Evolutionary conservation across 2,113 vertebrate genomes (phyloP).

Genomic region (Sinocyclocheilus maitianheensis): DNA sequence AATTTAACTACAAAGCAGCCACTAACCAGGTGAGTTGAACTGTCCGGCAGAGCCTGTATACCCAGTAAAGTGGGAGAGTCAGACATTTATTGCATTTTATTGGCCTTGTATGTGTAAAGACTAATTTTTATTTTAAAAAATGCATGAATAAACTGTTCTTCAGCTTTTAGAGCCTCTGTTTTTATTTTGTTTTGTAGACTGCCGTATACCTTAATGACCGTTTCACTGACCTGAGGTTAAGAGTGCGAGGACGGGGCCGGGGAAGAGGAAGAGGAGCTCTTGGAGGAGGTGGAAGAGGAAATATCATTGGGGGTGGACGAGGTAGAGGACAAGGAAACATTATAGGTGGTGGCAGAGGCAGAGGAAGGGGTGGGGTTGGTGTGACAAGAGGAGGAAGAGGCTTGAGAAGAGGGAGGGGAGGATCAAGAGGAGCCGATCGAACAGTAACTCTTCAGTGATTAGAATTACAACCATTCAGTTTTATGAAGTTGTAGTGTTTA

Average conservation of each 20-base stretch:
- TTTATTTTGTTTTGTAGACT: constrained; percentile 71
- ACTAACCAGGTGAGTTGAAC: constrained; percentile 73
- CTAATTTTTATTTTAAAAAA: no score
- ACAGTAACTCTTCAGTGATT: constrained; percentile 65
- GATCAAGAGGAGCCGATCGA: constrained; percentile 40
- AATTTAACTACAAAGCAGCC: constrained; percentile 74
- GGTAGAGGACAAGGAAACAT: constrained; percentile 36
- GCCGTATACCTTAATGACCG: constrained; percentile 77
- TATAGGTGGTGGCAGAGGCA: constrained; percentile 10
- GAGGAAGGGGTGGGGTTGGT: constrained; percentile 31
- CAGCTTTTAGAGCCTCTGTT: constrained; percentile 1
- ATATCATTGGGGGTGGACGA: not conserved
- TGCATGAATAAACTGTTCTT: no score
- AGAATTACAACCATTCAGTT: not conserved
- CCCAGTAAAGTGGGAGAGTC: not conserved
- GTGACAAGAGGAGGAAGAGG: constrained; percentile 30
- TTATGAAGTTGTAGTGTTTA: not conserved
- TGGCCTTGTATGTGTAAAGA: not conserved
- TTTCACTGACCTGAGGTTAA: constrained; percentile 76
- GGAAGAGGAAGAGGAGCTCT: constrained; percentile 24
- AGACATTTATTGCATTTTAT: not conserved
- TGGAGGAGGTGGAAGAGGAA: constrained; percentile 23
- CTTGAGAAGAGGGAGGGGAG: constrained; percentile 48
- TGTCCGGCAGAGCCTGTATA: constrained; percentile 50
- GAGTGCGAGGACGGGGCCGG: constrained; percentile 24